Conservation (phyloP, 2,113 vertebrate genomes). For the Holacanthus passer region DNA sequence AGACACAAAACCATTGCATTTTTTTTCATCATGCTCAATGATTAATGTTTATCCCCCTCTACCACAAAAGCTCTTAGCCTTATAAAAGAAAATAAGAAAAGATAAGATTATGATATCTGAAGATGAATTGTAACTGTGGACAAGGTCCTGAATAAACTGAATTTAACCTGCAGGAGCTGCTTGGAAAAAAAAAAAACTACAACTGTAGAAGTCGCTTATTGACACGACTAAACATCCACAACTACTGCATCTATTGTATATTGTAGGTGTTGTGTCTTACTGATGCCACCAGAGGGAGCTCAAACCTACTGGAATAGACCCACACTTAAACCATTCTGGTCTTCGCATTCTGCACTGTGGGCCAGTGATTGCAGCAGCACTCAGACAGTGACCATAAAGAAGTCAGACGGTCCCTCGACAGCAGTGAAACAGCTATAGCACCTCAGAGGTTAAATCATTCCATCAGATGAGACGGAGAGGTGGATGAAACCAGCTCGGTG, state of each 20-base stretch:
- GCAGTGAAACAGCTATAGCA: slow-evolving; percentile 26
- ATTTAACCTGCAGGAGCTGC: background rate
- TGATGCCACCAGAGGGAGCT: slow-evolving; percentile 68
- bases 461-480: slow-evolving; percentile 25
- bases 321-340: background rate
- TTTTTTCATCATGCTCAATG: background rate
- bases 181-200: background rate
- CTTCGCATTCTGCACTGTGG: slow-evolving; percentile 17
- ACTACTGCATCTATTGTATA: background rate
- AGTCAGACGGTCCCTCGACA: slow-evolving; percentile 44
- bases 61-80: background rate
- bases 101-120: background rate
- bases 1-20: background rate
- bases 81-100: background rate
- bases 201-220: too few species aligned
- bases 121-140: too few species aligned
- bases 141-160: background rate
- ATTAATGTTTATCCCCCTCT: background rate
- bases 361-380: slow-evolving; percentile 43
- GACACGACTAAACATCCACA: background rate
- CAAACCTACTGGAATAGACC: slow-evolving; percentile 4
- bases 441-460: slow-evolving; percentile 46
- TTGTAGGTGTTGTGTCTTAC: background rate
- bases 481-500: slow-evolving; percentile 37
- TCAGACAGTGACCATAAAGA: slow-evolving; percentile 69